Evolutionary conservation across 2,888 invertebrate genomes (phyloP), one percentile per base, ranked within the genome.

Genomic region (Scelioninae gen. 1): DNA sequence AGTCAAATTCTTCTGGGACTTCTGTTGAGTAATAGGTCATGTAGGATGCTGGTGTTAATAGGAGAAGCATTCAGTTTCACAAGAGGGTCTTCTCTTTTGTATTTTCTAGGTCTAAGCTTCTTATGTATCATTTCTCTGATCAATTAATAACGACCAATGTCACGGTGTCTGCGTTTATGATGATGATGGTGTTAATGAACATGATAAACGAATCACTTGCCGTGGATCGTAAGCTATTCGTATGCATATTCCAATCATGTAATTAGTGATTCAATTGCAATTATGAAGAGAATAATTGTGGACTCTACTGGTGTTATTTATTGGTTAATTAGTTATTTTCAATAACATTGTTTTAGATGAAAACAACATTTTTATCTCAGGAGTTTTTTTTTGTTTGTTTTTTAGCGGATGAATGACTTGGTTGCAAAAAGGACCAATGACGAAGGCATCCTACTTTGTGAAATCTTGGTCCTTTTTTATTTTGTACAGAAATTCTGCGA

Each of bases 401-500:
- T 45, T 5, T 5, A 15, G 8, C n/a, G 15, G 5, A n/a, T 7
- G 23, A 49, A 9, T 49, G 4, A 23, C 15, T 13, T 7, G 13
- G 5, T 10, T 45, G 45, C 4, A 13, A 15, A 15, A 45, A 4
- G 13, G 13, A 13, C 49, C 5, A 10, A 49, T 32, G 56, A 56
- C 34, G 38, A 34, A 56, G 34, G 16, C 38, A 15, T 56, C 29
- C 23, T 29, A 55, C 38, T 34, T 15, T 38, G 15, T 34, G 29
- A 56, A 56, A 56, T 56, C 34, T 56, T 56, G 56, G 15, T 49
- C 49, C 15, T 45, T 65, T 51, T 56, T 56, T 47, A 53, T 62
- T 74, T 74, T 55, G 74, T 63, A 16, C 62, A 74, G 45, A 29
- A 75, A 75, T 75, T 56, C 65, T 29, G 49, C 40, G 75, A 65